Base-by-base conservation (phyloP, 2,113 vertebrate species). In the Cephalopterus ornatus region DNA sequence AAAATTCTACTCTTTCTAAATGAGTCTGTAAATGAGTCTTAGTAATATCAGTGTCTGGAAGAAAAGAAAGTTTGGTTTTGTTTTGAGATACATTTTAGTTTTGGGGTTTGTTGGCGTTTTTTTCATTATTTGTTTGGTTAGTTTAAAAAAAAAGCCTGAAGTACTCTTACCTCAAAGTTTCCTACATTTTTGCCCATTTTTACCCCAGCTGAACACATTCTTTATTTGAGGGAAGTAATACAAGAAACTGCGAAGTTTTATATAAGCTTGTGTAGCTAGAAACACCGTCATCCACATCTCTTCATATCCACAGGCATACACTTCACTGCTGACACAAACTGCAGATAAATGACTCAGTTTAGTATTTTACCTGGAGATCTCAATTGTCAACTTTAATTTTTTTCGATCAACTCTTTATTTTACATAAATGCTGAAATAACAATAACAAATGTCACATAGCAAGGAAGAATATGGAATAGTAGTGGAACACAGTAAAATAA, bases 81-180 rank as follows among this genome's bases (percentile, higher is more conserved):
- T 13, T 16, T 81, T 24, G 8, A 23, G 8, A 3, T 11, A 5
- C 39, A 14, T 67, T 67, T 74, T 46, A 49, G 22, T 77, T 44
- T 41, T 17, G 30, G 8, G 2, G 4, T 42, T 55, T 14, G 15
- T 5, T 18, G 41, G 7, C 8, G 0, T 1, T 30, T 50, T 50
- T 19, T 17, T 53, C 23, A 5, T 37, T 63, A 13, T 33, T 59
- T 37, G 5, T 0, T 55, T 53, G n/a, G 5, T 53, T 65, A 24
- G 10, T 35, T 63, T n/a, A 30, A 30, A 42, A 42, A 47, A 73
- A 59, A 32, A n/a, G n/a, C n/a, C 30, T 65, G 81, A 58, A 66
- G n/a, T 55, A 49, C 13, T 50, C n/a, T 50, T 52, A 52, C 18
- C 16, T 93, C n/a, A 30, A 89, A 63, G 12, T 37, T 85, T 52